phyloP scores from a whole-genome alignment of 2,888 invertebrate genomes.

The Acleris cristana region DNA sequence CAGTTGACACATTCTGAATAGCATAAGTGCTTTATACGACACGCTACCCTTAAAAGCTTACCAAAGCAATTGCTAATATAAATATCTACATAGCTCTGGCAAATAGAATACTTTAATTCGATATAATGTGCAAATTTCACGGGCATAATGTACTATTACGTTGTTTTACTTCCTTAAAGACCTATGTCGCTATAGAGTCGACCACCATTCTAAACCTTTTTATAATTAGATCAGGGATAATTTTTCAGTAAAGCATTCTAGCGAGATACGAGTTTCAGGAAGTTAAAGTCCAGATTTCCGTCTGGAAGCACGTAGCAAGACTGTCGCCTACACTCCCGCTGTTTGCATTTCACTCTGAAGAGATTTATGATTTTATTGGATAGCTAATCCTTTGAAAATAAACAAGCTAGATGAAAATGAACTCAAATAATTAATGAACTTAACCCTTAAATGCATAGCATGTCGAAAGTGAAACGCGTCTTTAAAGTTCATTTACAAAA shows the following conservation, averaged over 20 bases:
- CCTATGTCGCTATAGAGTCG: too few species aligned
- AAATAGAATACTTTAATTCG: not conserved
- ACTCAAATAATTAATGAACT: too few species aligned
- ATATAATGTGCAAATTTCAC: conserved; percentile 21
- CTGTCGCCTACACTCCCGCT: conserved; percentile 34
- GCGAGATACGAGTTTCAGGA: not conserved
- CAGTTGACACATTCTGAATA: conserved; percentile 13
- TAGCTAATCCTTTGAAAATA: conserved; percentile 13
- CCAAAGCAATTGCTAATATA: not conserved
- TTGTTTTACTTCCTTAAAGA: too few species aligned
- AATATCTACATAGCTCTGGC: not conserved
- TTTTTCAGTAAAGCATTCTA: too few species aligned
- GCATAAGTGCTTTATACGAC: conserved; percentile 1
- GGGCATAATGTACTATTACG: conserved; percentile 17
- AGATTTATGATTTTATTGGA: conserved; percentile 29
- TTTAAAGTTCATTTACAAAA: too few species aligned
- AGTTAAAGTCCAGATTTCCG: conserved; percentile 16
- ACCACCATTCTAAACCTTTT: too few species aligned
- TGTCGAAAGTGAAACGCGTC: too few species aligned
- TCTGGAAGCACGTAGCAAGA: conserved; percentile 30
- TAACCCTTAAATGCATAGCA: too few species aligned
- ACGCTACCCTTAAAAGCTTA: conserved; percentile 6
- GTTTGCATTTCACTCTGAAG: conserved; percentile 33
- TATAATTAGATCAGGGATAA: too few species aligned
- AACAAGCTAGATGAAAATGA: not conserved